Base-by-base conservation (phyloP, 2,113 vertebrate species). In the Platysteira castanea region DNA sequence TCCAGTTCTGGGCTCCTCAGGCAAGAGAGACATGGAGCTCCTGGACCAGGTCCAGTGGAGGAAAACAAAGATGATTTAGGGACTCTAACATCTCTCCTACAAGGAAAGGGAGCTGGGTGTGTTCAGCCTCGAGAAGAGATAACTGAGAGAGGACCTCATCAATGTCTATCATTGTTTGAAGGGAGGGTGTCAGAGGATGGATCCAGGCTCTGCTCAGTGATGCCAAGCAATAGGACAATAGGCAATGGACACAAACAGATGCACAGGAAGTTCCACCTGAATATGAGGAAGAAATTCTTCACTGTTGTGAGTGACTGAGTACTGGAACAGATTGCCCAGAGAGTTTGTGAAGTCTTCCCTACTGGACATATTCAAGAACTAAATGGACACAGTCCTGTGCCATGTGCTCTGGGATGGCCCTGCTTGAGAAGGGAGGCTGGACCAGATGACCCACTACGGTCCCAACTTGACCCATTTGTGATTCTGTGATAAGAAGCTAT, bases 151-250 rank as follows among this genome's bases (percentile, higher is more conserved):
- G 7, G 3, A 30, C 24, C 17, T 27, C 11, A 60, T 31, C 20
- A 31, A 4, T 18, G 6, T 47, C 23, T n/a, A 1, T 21, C 2
- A 68, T 1, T 47, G 2, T 41, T n/a, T 35, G 11, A 75, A 60
- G n/a, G 9, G 9, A 46, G 33, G 8, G 6, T 53, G 13, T 14
- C 33, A 41, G 12, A 39, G 28, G 28, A 46, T 11, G 16, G 20
- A 60, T 0, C 19, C 15, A 46, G 46, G 16, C 61, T 75, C 68
- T 81, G 9, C 46, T 53, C 0, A 0, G n/a, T 26, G 23, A 13
- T 46, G 9, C 28, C 13, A 4, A n/a, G 24, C n/a, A 47, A 30
- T 13, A 47, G 20, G 15, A 22, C n/a, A 26, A 26, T 30, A 46
- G 28, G 11, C 15, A 39, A 8, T 0, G 0, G 16, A 1, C 39